These are phyloP conservation scores for Elysia crispata DNA, from an alignment of 2,888 invertebrate genomes.

Conservation along the genomic window DNA sequence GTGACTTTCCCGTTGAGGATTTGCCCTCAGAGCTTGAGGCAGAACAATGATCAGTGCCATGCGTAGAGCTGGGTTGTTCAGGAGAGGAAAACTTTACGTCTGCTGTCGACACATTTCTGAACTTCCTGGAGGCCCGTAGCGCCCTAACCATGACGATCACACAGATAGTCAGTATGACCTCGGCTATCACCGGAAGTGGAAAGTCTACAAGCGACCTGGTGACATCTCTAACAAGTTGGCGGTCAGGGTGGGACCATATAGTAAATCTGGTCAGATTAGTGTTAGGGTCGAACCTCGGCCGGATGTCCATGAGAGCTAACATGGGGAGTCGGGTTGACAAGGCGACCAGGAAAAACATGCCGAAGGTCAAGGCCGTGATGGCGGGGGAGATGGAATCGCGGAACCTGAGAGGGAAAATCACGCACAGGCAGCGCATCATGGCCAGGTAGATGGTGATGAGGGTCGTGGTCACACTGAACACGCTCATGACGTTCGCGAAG, in stretches of 20 bases:
- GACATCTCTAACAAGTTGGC: constrained; percentile 31
- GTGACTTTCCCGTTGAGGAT: not conserved
- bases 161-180: constrained; percentile 19
- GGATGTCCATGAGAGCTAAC: constrained; percentile 24
- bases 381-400: constrained; percentile 5
- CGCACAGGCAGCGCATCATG: constrained; percentile 35
- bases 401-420: constrained; percentile 33
- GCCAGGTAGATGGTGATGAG: constrained; percentile 37
- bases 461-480: constrained; percentile 20
- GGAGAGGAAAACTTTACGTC: not conserved
- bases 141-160: constrained; percentile 33
- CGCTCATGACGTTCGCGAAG: constrained; percentile 17
- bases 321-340: constrained; percentile 11
- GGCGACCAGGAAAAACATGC: constrained; percentile 18
- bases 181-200: not conserved
- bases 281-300: not conserved
- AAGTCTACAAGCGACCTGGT: constrained; percentile 15
- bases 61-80: not conserved
- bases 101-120: not conserved
- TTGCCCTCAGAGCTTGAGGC: too few relatives aligned
- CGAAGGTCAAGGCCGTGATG: not conserved
- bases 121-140: constrained; percentile 22
- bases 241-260: constrained; percentile 12
- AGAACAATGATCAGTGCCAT: not conserved
- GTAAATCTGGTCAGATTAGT: not conserved